phyloP scores from a whole-genome alignment of 2,888 invertebrate genomes.

The Drosophila tripunctata region DNA sequence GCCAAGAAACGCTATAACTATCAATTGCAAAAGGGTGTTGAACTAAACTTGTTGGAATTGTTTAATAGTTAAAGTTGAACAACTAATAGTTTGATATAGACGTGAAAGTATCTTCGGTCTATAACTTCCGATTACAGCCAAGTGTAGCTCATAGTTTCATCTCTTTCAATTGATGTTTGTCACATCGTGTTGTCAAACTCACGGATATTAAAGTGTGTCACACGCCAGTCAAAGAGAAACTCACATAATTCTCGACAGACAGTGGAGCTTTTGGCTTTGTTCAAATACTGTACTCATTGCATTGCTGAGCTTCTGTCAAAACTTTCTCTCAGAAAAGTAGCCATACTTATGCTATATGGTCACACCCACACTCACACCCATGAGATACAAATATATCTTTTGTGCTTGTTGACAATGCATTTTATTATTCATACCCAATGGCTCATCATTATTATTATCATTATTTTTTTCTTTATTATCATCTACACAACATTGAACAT shows the following conservation, averaged over 20 bases:
- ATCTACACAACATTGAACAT: conserved; percentile 54
- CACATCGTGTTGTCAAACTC: not conserved
- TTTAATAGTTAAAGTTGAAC: not conserved
- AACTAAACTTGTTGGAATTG: not conserved
- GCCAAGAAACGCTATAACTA: too few species aligned
- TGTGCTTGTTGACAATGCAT: conserved; percentile 29
- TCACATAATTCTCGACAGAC: conserved; percentile 42
- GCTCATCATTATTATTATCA: not conserved
- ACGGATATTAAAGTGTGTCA: conserved; percentile 40
- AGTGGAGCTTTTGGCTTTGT: conserved; percentile 1
- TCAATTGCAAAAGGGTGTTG: not conserved
- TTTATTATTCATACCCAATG: conserved; percentile 8
- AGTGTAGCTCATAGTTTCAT: conserved; percentile 12
- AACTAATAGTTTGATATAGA: not conserved
- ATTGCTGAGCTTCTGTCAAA: conserved; percentile 30
- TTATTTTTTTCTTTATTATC: too few species aligned
- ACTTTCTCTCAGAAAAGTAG: conserved; percentile 40
- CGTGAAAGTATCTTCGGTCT: not conserved
- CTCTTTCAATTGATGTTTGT: not conserved
- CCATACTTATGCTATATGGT: not conserved
- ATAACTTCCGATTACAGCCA: not conserved
- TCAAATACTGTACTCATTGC: conserved; percentile 29
- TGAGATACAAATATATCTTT: conserved; percentile 6
- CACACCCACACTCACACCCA: too few species aligned
- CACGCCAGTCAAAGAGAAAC: conserved; percentile 40